Percentiles rank a stretch among this genome's conserved stretches.
Conservation (phyloP, 35 echinoderm and acorn worm species). For the Ptychodera flava region DNA sequence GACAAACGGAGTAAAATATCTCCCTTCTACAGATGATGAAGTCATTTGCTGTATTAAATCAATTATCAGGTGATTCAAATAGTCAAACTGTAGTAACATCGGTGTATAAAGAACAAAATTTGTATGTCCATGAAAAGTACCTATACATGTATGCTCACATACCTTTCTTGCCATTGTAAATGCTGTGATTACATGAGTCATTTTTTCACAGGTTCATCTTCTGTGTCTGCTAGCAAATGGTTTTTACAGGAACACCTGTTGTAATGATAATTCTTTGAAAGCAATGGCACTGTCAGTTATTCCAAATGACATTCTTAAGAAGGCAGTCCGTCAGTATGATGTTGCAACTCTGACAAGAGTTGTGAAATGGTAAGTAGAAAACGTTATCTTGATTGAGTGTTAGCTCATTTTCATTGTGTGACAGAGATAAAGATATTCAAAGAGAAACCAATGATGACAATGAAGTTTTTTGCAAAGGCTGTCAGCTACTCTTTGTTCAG, state of each 20-base stretch:
- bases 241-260: conserved; percentile 32
- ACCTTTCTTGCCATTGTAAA: too few species aligned
- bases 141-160: too few species aligned
- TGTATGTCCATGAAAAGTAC: too few species aligned
- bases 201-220: conserved; percentile 25
- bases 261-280: conserved; percentile 10
- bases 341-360: background rate
- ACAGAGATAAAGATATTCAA: conserved; percentile 11
- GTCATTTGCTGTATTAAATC: too few species aligned
- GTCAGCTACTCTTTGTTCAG: too few species aligned
- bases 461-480: conserved; percentile 18
- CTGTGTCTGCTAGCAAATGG: conserved; percentile 45
- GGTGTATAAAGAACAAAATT: too few species aligned
- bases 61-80: too few species aligned
- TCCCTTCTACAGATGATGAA: too few species aligned
- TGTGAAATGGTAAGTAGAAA: conserved; percentile 13
- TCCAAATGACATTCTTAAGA: conserved; percentile 3
- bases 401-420: too few species aligned
- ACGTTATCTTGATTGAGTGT: background rate
- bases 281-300: conserved; percentile 27
- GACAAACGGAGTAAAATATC: too few species aligned
- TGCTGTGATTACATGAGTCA: too few species aligned
- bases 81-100: too few species aligned
- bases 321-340: background rate
- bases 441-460: conserved; percentile 23